Percentiles rank a stretch among this genome's conserved stretches.
Evolutionary conservation across 2,888 invertebrate species (phyloP).

Genomic region (Hedya salicella): DNA sequence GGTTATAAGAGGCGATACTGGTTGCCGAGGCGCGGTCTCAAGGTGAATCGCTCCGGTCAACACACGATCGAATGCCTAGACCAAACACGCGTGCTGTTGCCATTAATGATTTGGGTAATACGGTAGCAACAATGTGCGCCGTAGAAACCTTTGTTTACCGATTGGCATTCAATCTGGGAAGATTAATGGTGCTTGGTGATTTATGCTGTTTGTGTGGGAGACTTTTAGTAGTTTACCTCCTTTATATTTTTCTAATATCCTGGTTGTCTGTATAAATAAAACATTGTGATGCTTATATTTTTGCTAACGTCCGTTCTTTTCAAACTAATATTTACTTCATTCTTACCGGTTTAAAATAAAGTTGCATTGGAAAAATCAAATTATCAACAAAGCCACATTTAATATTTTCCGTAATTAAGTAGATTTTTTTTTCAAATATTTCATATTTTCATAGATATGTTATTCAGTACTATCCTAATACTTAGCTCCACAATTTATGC

Average conservation of each 20-base stretch:
- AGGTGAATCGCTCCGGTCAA: slow-evolving; percentile 83
- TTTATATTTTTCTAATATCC: neutral
- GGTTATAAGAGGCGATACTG: slow-evolving; percentile 62
- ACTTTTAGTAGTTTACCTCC: slow-evolving; percentile 17
- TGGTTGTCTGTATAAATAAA: neutral
- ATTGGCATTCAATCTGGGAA: slow-evolving; percentile 11
- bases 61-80: slow-evolving; percentile 78
- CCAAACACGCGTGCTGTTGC: slow-evolving; percentile 77
- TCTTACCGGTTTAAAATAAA: too few species aligned
- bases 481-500: neutral
- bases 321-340: too few species aligned
- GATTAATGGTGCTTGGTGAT: slow-evolving; percentile 21
- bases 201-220: slow-evolving; percentile 10
- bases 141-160: slow-evolving; percentile 17
- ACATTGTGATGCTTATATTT: neutral
- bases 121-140: slow-evolving; percentile 53
- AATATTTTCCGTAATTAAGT: neutral
- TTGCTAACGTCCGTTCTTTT: too few species aligned
- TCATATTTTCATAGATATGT: neutral
- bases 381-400: too few species aligned
- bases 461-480: neutral
- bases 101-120: slow-evolving; percentile 66
- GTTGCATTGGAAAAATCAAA: too few species aligned
- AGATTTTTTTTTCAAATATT: neutral
- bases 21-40: slow-evolving; percentile 75